Evolutionary conservation across 1,140 invertebrate species (phyloP).

Genomic region (Temnothorax longispinosus): DNA sequence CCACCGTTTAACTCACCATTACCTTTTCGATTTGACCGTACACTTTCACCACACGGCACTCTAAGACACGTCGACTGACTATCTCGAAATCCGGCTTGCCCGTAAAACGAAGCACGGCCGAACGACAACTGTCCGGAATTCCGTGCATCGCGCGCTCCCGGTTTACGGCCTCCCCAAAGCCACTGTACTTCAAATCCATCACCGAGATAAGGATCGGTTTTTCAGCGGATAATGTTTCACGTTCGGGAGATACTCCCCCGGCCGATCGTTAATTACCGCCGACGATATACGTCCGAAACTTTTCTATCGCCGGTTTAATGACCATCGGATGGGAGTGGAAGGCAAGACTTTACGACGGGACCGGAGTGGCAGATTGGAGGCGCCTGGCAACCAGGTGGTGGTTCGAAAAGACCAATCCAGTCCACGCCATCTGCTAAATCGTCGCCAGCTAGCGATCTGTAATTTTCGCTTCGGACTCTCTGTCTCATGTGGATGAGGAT

Average conservation of each 20-base stretch:
- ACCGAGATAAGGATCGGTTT: constrained; percentile 74
- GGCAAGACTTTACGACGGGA: constrained; percentile 66
- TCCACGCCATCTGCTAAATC: constrained; percentile 68
- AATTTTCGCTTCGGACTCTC: constrained; percentile 28
- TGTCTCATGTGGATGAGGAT: background rate
- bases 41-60: background rate
- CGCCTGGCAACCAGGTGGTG: constrained; percentile 71
- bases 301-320: constrained; percentile 74
- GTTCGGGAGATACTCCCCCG: constrained; percentile 62
- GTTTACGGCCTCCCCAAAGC: constrained; percentile 64
- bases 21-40: background rate
- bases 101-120: constrained; percentile 38
- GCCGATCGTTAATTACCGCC: constrained; percentile 73
- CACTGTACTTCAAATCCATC: constrained; percentile 68
- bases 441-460: constrained; percentile 40
- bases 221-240: constrained; percentile 75
- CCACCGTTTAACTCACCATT: constrained; percentile 20
- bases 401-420: constrained; percentile 34
- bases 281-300: constrained; percentile 69
- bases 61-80: background rate
- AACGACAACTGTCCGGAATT: constrained; percentile 56
- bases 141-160: constrained; percentile 62
- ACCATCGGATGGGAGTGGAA: constrained; percentile 57
- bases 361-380: constrained; percentile 69
- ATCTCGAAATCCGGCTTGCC: constrained; percentile 42